Percentiles rank a stretch among this genome's conserved stretches.
phyloP scores from a whole-genome alignment of 2,797 vertebrate species.

The Mycteria americana region DNA sequence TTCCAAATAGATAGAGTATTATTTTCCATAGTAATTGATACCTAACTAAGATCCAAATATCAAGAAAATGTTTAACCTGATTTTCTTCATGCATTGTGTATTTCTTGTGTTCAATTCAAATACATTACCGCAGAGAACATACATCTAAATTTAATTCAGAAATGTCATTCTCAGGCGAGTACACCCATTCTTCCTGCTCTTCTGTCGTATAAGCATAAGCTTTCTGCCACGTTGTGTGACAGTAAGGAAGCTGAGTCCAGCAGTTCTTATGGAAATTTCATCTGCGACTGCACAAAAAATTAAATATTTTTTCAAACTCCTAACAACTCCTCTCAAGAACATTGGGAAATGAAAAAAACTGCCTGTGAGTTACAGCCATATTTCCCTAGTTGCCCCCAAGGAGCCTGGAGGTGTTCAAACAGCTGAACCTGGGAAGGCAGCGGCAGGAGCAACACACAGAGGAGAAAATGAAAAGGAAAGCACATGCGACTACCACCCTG shows the following conservation, averaged over 20 bases:
- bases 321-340: neutral
- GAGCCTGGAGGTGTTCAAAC: neutral
- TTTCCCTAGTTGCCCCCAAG: neutral
- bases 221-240: neutral
- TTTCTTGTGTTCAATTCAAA: neutral
- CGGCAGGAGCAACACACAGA: neutral
- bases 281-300: neutral
- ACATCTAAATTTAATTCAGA: neutral
- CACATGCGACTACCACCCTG: accelerated
- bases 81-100: neutral
- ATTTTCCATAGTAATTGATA: neutral
- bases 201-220: neutral
- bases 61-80: neutral
- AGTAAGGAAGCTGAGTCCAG: neutral
- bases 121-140: neutral
- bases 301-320: neutral
- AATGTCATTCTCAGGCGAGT: neutral
- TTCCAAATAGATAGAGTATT: neutral
- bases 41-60: neutral
- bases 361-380: neutral
- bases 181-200: neutral
- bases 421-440: neutral
- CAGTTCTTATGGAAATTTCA: neutral
- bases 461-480: neutral
- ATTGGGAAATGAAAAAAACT: neutral